Evolutionary conservation across 2,113 vertebrate species (phyloP).

Genomic region (Brachypteracias leptosomus): DNA sequence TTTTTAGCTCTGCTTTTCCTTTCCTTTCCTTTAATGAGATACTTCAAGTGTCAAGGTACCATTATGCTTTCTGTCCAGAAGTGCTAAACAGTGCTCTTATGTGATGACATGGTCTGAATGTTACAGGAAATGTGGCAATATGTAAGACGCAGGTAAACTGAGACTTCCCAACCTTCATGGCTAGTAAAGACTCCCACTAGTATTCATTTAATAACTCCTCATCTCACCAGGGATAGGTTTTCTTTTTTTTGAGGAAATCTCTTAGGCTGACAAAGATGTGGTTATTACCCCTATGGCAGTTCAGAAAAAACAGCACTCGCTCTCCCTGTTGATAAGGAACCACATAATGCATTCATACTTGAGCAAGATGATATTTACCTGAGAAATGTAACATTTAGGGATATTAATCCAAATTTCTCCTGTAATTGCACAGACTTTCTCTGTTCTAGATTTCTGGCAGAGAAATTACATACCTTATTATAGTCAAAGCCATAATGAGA

Average conservation of each 20-base stretch:
- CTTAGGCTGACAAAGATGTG: not conserved
- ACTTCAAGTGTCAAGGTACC: not conserved
- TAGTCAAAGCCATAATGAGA: slow-evolving; percentile 76
- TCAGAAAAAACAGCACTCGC: not conserved
- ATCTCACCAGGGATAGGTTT: not conserved
- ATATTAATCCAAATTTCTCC: not conserved
- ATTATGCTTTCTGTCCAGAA: not conserved
- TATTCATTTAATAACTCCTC: not conserved
- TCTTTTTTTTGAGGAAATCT: not conserved
- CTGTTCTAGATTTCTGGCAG: not conserved
- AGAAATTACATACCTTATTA: slow-evolving; percentile 70
- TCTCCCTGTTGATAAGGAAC: rapidly evolving
- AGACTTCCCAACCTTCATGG: not conserved
- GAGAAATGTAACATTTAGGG: not conserved
- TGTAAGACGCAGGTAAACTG: not conserved
- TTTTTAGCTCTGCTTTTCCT: not conserved
- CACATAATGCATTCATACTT: not conserved
- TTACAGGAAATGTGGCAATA: not conserved
- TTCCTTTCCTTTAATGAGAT: not conserved
- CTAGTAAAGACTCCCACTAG: not conserved
- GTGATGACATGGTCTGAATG: not conserved
- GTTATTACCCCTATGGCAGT: not conserved
- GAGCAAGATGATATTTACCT: not conserved
- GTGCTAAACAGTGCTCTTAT: not conserved
- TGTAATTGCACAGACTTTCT: not conserved